Base-by-base conservation (phyloP, 2,797 vertebrate species). In the Sebastes reedi region DNA sequence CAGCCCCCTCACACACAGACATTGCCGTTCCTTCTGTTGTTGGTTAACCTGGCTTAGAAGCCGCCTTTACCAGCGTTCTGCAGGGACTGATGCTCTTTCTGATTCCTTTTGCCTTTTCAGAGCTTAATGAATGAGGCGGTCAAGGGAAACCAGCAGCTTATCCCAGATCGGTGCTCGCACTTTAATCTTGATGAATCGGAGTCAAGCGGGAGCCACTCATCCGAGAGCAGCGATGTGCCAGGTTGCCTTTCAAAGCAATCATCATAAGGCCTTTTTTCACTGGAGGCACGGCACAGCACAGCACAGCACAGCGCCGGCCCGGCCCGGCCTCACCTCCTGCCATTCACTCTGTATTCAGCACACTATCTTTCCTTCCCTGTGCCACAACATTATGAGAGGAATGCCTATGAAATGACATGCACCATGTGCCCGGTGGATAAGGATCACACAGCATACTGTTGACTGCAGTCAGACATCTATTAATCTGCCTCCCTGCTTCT, bases 391-490 rank as follows among this genome's bases (percentile, higher is more conserved):
- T 69, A 83, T 7, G 42, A 54, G 36, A 77, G 52, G 22, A 32
- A 68, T 22, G 69, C 34, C 65, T 6, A 30, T 75, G 76, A 74
- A 85, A 84, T 77, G 13, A 75, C 85, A 81, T 74, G 67, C 68
- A 32, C 61, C 14, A 0, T 50, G 72, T 55, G 65, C 67, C 72
- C 22, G 10, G 42, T 72, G 68, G 78, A 82, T 74, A 68, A 81
- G 62, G 75, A 86, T 84, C 85, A 72, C 68, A 74, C 72, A 62
- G 75, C 70, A 69, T 46, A 69, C 65, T 83, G 76, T 34, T 59
- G 72, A 84, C 81, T 86, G 87, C 82, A 72, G 65, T 66, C 64
- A 72, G 65, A 75, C 75, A 76, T 75, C 56, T 68, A 79, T 83
- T 83, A 55, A 84, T 82, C 72, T 68, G 66, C 22, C 8, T n/a